phyloP scores from a whole-genome alignment of 2,113 vertebrate species.

The Ciconia boyciana region DNA sequence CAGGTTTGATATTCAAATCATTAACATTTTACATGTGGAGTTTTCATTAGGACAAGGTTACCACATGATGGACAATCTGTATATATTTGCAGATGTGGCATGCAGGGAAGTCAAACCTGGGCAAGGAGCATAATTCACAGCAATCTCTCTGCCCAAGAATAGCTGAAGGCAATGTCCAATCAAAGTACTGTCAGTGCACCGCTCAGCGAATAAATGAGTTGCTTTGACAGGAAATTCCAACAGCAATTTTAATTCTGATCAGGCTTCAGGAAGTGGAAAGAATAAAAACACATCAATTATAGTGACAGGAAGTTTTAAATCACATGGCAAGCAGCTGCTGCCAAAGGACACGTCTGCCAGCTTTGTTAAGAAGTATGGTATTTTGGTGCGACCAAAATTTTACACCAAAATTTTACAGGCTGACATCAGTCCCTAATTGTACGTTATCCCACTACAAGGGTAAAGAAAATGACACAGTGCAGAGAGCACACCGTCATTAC shows the following conservation, averaged over 20 bases:
- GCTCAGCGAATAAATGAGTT: conserved; percentile 86
- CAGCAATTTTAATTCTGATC: conserved; percentile 92
- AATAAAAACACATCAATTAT: conserved; percentile 94
- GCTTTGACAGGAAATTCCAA: conserved; percentile 97
- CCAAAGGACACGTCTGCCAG: conserved; percentile 78
- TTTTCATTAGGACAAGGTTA: conserved; percentile 81
- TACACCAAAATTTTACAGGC: conserved; percentile 73
- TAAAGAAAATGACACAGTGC: conserved; percentile 69
- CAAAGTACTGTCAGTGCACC: conserved; percentile 77
- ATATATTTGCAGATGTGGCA: conserved; percentile 83
- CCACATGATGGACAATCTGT: conserved; percentile 78
- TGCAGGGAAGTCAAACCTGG: conserved; percentile 60
- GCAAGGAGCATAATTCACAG: conserved; percentile 69
- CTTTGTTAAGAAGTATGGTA: conserved; percentile 73
- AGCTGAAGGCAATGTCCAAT: conserved; percentile 83
- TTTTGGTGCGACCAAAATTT: conserved; percentile 76
- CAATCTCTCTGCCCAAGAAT: conserved; percentile 70
- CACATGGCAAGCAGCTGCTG: conserved; percentile 89
- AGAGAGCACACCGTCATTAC: conserved; percentile 60
- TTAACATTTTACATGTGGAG: conserved; percentile 75
- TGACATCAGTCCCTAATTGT: conserved; percentile 74
- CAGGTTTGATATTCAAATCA: conserved; percentile 74
- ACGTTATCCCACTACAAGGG: conserved; percentile 60
- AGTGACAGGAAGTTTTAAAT: conserved; percentile 91
- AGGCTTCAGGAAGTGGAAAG: conserved; percentile 91